Evolutionary conservation across 2,113 vertebrate genomes (phyloP), one percentile per base, ranked within the genome.

Genomic region (Aldabrachelys gigantea): DNA sequence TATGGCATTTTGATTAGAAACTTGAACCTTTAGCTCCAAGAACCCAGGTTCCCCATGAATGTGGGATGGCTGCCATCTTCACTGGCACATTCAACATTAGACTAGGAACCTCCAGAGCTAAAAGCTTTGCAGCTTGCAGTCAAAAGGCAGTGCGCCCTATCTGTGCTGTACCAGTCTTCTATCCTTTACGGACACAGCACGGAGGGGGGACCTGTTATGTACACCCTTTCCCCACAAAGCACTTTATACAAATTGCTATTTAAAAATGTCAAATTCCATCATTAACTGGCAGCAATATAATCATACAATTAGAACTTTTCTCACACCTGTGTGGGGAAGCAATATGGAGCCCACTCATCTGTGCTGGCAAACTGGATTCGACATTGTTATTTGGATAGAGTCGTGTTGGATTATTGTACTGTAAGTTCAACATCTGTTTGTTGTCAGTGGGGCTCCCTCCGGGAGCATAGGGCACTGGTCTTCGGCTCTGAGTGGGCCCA

Each of bases 311-410:
- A 50, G 22, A 5, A 4, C 8, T 8, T 24, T 80, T 49, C 9
- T 13, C 91, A 21, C 97, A 99, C 99, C 99, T 99, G 91, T 98
- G 98, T 50, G 98, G 95, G 89, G 99, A 95, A 76, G 98, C 90
- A 91, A 99, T 97, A 85, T 98, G 98, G 88, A 99, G 98, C 56
- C 98, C 93, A 3, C 98, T 98, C 98, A 99, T 98, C 96, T 99
- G 99, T 95, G 97, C 97, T 0, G 98, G 98, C 69, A 99, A 97
- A 21, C 91, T 95, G 7, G 97, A 35, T 80, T 99, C 99, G 1
- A 96, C 97, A 35, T 98, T 98, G 97, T 94, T 98, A 95, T 98
- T 98, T 1, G 86, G 3, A 1, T 98, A 98, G 19, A 99, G 98
- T 89, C 97, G 97, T 3, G 98, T 93, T 0, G 99, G 98, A 78